These are phyloP conservation scores for Lichenostomus cassidix DNA, from an alignment of 2,113 vertebrate genomes.

Conservation along the genomic window DNA sequence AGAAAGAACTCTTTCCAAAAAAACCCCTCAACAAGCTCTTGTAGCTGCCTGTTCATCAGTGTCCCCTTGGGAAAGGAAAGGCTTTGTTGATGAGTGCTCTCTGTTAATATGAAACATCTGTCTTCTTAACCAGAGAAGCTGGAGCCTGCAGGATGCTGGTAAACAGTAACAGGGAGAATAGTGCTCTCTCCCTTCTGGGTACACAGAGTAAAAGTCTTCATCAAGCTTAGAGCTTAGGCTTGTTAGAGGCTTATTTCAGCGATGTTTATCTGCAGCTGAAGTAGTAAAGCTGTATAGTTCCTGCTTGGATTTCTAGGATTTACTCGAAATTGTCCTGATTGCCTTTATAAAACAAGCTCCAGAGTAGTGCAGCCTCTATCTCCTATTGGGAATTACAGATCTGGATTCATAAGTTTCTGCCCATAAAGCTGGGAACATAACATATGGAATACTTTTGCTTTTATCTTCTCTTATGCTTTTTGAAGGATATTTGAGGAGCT, in stretches of 20 bases:
- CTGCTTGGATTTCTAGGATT: not conserved
- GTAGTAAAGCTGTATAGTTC: not conserved
- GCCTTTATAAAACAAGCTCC: not conserved
- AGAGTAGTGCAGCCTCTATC: not conserved
- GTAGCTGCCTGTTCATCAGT: not conserved
- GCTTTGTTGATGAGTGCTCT: not conserved
- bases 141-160: not conserved
- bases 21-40: not conserved
- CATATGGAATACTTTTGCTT: not conserved
- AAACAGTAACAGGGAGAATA: not conserved
- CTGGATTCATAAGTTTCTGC: not conserved
- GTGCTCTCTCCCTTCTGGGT: not conserved
- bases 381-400: not conserved
- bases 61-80: not conserved
- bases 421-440: not conserved
- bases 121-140: not conserved
- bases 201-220: not conserved
- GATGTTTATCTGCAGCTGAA: not conserved
- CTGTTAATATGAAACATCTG: not conserved
- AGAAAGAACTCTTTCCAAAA: not conserved
- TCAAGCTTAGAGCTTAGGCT: not conserved
- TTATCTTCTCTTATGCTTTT: not conserved
- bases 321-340: not conserved
- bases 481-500: not conserved
- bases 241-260: not conserved